Base-by-base conservation (phyloP, 2,888 invertebrate genomes). In the Polyommatus iphigenia region DNA sequence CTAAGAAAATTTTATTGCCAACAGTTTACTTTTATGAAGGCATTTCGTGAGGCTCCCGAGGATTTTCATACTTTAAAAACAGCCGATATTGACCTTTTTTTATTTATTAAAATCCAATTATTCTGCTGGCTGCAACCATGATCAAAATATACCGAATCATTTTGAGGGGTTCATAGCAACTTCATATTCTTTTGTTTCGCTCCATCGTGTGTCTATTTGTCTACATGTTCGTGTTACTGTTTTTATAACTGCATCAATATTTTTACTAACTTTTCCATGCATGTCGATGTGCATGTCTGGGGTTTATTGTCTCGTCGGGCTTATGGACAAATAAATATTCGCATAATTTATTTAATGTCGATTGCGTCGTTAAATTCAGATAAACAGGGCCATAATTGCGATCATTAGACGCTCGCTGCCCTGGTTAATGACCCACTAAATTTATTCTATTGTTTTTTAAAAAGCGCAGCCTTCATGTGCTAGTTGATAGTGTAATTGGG, bases 401-500 rank as follows among this genome's bases (percentile, higher is more conserved):
- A 83, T 85, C 87, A 85, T 91, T 88, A 87, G 84, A 80, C 79
- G 84, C 84, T 83, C 84, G 84, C 84, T 85, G 87, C 85, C 88
- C 86, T 83, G 85, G 85, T 89, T 87, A 88, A 90, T 90, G 86
- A 85, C 78, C 83, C 82, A 82, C 87, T 88, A 89, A 91, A 91
- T 89, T 80, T 89, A 90, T 91, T 88, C 88, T 84, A 79, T 75
- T 77, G 59, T 76, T 78, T 75, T 75, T 50, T 75, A 75, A 75
- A 54, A 75, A 54, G 24, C 8, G 18, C 29, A 67, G 67, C 29
- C 50, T 78, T 72, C 18, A 29, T 72, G 46, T 77, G 72, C 32
- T 10, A 72, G 29, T 54, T 3, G 2, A 75, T 20, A 20, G n/a
- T 20, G 20, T 59, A 59, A 59, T 59, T 59, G 20, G 59, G 18